phyloP scores from a whole-genome alignment of 2,888 invertebrate species.

The Archips xylosteana region DNA sequence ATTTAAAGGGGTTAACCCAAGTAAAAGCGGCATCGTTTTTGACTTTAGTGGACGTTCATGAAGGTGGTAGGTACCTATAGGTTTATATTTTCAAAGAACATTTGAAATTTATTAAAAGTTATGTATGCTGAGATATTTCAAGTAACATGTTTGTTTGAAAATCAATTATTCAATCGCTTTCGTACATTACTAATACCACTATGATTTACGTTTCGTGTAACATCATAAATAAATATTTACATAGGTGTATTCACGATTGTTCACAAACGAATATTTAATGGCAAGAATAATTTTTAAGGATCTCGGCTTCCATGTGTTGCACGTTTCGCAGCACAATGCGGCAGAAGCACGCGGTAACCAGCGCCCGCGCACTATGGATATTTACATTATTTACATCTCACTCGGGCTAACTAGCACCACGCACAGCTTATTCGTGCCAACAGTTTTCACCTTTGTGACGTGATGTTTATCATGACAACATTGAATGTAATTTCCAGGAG shows the following conservation, averaged over 20 bases:
- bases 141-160: no score
- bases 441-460: not conserved
- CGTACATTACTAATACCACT: no score
- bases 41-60: no score
- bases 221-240: not conserved
- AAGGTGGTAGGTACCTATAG: no score
- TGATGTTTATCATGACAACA: not conserved
- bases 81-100: no score
- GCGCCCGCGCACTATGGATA: slow-evolving; percentile 59
- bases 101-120: no score
- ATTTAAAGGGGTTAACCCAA: no score
- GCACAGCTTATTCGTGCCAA: slow-evolving; percentile 30
- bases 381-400: slow-evolving; percentile 73
- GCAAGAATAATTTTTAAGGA: slow-evolving; percentile 26
- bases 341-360: slow-evolving; percentile 57
- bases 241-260: not conserved
- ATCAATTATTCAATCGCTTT: no score
- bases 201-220: not conserved
- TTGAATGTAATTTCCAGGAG: not conserved
- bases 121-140: no score
- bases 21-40: no score
- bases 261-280: slow-evolving; percentile 16
- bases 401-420: slow-evolving; percentile 67
- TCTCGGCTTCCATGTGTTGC: slow-evolving; percentile 35
- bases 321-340: slow-evolving; percentile 57